These are phyloP conservation scores for Podarcis lilfordi DNA, from an alignment of 2,797 vertebrate genomes.

Conservation along the genomic window DNA sequence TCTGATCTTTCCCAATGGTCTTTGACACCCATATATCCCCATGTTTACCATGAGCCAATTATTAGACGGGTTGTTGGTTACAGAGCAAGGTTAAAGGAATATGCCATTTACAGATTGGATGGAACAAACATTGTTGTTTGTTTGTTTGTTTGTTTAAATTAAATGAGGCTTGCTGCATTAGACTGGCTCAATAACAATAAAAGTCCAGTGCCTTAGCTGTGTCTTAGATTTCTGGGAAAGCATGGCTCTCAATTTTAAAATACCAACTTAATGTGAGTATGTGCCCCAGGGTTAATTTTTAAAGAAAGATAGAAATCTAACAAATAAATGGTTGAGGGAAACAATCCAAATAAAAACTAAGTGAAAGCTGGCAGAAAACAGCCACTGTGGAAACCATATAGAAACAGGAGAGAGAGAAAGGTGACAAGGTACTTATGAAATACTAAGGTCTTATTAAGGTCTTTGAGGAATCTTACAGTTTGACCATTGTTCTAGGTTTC, in stretches of 20 bases:
- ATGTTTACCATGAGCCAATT: slow-evolving; percentile 11
- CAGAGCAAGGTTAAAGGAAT: slow-evolving; percentile 27
- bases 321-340: neutral
- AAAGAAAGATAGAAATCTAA: neutral
- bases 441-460: neutral
- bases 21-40: neutral
- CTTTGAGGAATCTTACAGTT: neutral
- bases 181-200: slow-evolving; percentile 27
- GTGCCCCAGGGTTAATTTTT: neutral
- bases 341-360: neutral
- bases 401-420: neutral
- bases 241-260: neutral
- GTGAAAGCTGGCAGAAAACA: neutral
- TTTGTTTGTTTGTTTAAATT: slow-evolving; percentile 5
- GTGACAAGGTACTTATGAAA: neutral
- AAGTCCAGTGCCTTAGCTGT: slow-evolving; percentile 29
- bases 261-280: neutral
- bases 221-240: slow-evolving; percentile 34
- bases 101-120: slow-evolving; percentile 21
- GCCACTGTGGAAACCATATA: neutral
- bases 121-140: slow-evolving; percentile 29
- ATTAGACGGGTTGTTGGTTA: slow-evolving; percentile 25
- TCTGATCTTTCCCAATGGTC: neutral
- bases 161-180: slow-evolving; percentile 53
- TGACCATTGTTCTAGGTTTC: neutral